Evolutionary conservation across 2,113 vertebrate genomes (phyloP), one percentile per base, ranked within the genome.

Genomic region (Ceyx cyanopectus): DNA sequence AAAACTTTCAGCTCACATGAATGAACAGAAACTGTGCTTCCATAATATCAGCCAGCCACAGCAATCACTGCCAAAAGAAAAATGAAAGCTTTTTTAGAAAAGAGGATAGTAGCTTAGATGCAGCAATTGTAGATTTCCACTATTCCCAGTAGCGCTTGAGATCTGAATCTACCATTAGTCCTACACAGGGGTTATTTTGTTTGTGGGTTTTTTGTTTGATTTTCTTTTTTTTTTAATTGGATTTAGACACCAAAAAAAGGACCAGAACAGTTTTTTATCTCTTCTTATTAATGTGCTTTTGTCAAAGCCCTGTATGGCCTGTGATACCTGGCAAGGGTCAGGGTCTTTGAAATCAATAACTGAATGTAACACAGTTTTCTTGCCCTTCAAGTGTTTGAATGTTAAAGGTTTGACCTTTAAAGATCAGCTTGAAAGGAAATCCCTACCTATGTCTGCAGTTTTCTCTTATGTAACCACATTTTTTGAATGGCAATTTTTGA

Each of bases 381-480:
- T 94, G 70, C 65, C 87, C 72, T 96, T 94, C 75, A 81, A 12
- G 37, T 76, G 21, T 77, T 92, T 80, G 69, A 83, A 89, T 90
- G 81, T 40, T 84, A 87, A 92, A 94, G 18, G 46, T 89, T 90
- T 96, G 83, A 94, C 85, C 75, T 95, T 96, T 93, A 92, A 94
- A 93, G 61, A 93, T 48, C 78, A 78, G 24, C 57, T 50, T 83
- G 50, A 94, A 95, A 95, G 63, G 46, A 96, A 92, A 92, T 80
- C 21, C 30, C 13, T 30, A 19, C 48, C 41, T 58, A 21, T 50
- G 37, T 86, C 66, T 81, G 32, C 85, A 92, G 43, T 54, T 54
- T 62, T 76, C 69, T 86, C 22, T 65, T 77, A 89, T 3, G 24
- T 65, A 81, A 81, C 24, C 3, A 2, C 17, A 29, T 30, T 85